Evolutionary conservation across 2,797 vertebrate species (phyloP).

Genomic region (Varecia variegata): DNA sequence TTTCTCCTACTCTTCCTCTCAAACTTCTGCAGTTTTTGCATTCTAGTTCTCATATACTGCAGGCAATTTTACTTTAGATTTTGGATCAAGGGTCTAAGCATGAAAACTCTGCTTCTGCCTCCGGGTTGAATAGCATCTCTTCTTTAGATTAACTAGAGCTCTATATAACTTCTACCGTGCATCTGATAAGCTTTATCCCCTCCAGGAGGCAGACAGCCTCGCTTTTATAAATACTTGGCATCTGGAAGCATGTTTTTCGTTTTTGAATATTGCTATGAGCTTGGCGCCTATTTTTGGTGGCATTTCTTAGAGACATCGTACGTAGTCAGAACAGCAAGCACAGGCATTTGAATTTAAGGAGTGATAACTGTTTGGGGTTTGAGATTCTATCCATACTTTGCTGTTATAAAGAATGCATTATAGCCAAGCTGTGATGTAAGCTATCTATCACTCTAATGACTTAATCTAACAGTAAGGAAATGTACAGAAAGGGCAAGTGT

Average conservation of each 20-base stretch:
- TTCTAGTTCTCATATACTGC: background rate
- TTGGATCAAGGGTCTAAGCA: background rate
- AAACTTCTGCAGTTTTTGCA: background rate
- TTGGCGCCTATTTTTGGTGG: slow-evolving; percentile 37
- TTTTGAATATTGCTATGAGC: slow-evolving; percentile 48
- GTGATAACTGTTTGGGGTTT: slow-evolving; percentile 39
- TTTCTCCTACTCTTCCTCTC: background rate
- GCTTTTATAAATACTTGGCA: slow-evolving; percentile 58
- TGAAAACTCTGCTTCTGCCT: slow-evolving; percentile 7
- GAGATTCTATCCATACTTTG: slow-evolving; percentile 14
- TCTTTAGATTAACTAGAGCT: background rate
- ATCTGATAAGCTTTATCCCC: background rate
- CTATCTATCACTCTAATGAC: background rate
- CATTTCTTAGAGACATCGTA: slow-evolving; percentile 45
- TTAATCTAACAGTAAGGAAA: background rate
- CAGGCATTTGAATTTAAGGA: slow-evolving; percentile 32
- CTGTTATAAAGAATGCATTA: background rate
- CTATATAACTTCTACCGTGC: background rate
- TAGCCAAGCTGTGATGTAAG: background rate
- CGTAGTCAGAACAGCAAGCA: background rate
- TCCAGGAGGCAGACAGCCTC: slow-evolving; percentile 33
- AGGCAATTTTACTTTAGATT: slow-evolving; percentile 17
- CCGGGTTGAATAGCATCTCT: background rate
- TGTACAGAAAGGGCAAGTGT: background rate
- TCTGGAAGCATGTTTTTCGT: slow-evolving; percentile 37